Conservation (phyloP, 2,113 vertebrate genomes). For the Dryoscopus gambensis region DNA sequence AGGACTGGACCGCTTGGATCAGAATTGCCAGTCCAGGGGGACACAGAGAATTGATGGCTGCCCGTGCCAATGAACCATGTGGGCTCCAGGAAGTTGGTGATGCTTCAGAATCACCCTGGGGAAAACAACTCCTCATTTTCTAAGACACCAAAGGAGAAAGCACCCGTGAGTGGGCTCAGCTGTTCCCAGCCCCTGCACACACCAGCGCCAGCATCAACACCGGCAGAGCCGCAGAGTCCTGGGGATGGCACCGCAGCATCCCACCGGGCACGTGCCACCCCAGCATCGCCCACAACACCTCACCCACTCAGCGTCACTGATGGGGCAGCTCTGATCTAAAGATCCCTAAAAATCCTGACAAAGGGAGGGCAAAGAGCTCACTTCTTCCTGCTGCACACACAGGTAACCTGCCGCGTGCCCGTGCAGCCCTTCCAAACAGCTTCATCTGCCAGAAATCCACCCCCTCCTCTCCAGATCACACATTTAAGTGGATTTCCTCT, state of each 20-base stretch:
- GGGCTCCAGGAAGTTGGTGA: neutral
- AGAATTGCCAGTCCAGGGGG: neutral
- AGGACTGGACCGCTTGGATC: neutral
- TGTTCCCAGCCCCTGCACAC: neutral
- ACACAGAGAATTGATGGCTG: neutral
- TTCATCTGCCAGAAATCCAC: neutral
- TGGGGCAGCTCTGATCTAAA: fast-evolving
- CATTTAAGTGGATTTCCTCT: slow-evolving; percentile 18
- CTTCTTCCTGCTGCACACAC: neutral
- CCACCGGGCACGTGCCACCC: fast-evolving
- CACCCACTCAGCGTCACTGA: no score
- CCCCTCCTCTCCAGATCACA: neutral
- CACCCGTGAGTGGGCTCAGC: fast-evolving
- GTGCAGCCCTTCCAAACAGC: neutral
- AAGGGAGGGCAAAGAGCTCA: neutral
- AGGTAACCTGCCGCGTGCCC: fast-evolving
- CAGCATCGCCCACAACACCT: fast-evolving
- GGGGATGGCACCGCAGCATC: fast-evolving
- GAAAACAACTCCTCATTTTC: neutral
- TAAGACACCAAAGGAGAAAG: neutral
- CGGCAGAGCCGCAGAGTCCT: fast-evolving
- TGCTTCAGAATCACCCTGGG: neutral
- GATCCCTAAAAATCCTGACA: neutral
- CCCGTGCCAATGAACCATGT: neutral
- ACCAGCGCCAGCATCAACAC: fast-evolving